Base-by-base conservation (phyloP, 1,140 invertebrate species). In the Coelopa frigida region DNA sequence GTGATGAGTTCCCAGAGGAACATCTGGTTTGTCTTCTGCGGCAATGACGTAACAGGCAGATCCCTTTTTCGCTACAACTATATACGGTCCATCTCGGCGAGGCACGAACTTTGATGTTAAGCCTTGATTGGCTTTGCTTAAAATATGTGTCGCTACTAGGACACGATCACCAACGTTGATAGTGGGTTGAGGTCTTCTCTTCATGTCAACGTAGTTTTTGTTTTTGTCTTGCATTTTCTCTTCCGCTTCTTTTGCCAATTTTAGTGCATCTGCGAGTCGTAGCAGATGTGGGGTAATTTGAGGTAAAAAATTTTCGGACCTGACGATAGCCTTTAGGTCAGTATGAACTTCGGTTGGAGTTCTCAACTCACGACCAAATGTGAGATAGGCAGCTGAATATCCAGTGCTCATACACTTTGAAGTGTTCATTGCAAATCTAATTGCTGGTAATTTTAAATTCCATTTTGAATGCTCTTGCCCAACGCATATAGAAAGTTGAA, bases 401-500 rank as follows among this genome's bases (percentile, higher is more conserved):
- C n/a, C n/a, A n/a, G n/a, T n/a, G n/a, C n/a, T n/a, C n/a, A 56
- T 46, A 48, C 68, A 46, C 3, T 55, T 49, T 0, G 62, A 67
- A 3, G 70, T 69, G 39, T 74, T 73, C 46, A 70, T 61, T 0
- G 71, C 70, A 42, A 71, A 73, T 0, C 59, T 49, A 4, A 73
- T 53, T 15, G 61, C 57, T 1, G 58, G 51, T 3, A 75, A 48
- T 44, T n/a, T n/a, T 2, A 53, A 40, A 31, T 64, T 56, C 70
- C 64, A 75, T 0, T 47, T 45, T 52, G 8, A n/a, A n/a, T n/a
- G n/a, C n/a, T n/a, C n/a, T n/a, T 58, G 31, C 1, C 46, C 43
- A 1, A 70, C 53, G 18, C 47, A 65, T 8, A 68, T 57, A 0
- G 53, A 40, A n/a, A 73, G 46, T 48, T 68, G 64, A 0, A 56